These are phyloP conservation scores for Potorous gilbertii DNA, from an alignment of 2,797 vertebrate genomes.

Conservation along the genomic window DNA sequence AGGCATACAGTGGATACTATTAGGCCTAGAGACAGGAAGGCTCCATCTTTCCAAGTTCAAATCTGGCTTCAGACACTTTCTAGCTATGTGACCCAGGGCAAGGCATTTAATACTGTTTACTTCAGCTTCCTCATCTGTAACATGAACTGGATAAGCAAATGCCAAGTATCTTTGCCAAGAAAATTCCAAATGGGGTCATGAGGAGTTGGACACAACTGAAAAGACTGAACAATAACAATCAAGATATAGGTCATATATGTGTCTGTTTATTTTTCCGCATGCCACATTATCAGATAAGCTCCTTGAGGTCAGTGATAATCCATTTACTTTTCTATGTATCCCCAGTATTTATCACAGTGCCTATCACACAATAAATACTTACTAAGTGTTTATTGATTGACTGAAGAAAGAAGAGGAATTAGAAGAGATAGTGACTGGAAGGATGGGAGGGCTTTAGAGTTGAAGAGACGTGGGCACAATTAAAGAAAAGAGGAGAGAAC, in stretches of 20 bases:
- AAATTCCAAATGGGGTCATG: neutral
- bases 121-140: neutral
- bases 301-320: neutral
- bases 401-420: neutral
- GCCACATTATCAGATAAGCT: neutral
- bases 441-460: neutral
- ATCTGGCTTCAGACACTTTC: neutral
- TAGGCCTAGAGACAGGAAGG: neutral
- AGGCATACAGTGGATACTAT: neutral
- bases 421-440: neutral
- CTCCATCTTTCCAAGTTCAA: neutral
- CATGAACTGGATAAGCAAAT: neutral
- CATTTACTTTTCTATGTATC: neutral
- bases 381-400: neutral
- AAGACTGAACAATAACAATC: neutral
- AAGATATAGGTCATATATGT: neutral
- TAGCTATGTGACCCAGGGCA: neutral
- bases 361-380: neutral
- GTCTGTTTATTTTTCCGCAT: neutral
- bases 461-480: neutral
- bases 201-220: neutral
- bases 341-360: neutral
- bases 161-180: neutral
- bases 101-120: neutral
- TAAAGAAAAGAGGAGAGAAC: neutral